Base-by-base conservation (phyloP, 1,140 invertebrate genomes). In the Drosophila santomea region DNA sequence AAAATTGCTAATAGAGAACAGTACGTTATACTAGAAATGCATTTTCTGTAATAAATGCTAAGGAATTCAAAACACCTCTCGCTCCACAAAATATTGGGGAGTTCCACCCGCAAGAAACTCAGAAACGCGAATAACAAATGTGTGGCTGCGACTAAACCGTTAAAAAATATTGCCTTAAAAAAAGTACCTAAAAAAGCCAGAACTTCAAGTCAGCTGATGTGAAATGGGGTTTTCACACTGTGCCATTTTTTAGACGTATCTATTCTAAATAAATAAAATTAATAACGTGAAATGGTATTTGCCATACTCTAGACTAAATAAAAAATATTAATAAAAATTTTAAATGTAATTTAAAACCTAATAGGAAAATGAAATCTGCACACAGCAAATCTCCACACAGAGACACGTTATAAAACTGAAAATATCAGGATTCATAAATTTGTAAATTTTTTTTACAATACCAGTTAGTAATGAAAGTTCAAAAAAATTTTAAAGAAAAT, bases 11-110 rank as follows among this genome's bases (percentile, higher is more conserved):
- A 10, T 20, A 67, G 20, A 8, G 11, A 12, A 17, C 35, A 25
- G 6, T 38, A 2, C 17, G 52, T 75, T 75, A 76, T 58, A 63
- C 62, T 62, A 50, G 69, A n/a, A n/a, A 55, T 50, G 50, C 72
- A 74, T 56, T 12, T 11, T 55, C 14, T 17, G 11, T 39, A 47
- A 38, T 39, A 78, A 52, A 15, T 38, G 15, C 6, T 20, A 10
- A 15, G 17, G 3, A 43, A 32, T 25, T 35, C 20, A 11, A 44
- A 48, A 32, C 11, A 15, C 25, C 17, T 20, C 35, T 32, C 4
- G 28, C 8, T 23, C 12, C 32, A 36, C 28, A 3, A 43, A 15
- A 17, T 39, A 32, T 17, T 10, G 10, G 17, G 43, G 17, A 8
- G 38, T 28, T 17, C 48, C 61, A 20, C 38, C 32, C 35, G 47